Percentiles rank a stretch among this genome's conserved stretches.
These are phyloP conservation scores for Diaphora mendica DNA, from an alignment of 2,888 invertebrate species.

Conservation along the genomic window DNA sequence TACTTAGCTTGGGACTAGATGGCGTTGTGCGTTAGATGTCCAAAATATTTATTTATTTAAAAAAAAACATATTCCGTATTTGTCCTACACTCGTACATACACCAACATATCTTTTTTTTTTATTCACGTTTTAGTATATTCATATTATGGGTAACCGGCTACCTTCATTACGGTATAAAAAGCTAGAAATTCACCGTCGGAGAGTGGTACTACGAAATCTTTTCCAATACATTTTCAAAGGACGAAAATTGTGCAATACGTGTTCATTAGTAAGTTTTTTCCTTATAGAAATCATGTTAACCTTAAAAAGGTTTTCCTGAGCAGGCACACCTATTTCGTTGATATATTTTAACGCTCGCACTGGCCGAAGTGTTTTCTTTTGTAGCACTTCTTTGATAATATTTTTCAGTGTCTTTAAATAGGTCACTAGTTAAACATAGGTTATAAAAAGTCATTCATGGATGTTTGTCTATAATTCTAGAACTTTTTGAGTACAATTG, in stretches of 20 bases:
- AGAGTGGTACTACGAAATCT: background rate
- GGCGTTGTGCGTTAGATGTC: too few relatives aligned
- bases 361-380: background rate
- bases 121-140: background rate
- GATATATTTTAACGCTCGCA: background rate
- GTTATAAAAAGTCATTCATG: too few relatives aligned
- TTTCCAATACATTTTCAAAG: conserved; percentile 14
- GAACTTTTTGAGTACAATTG: too few relatives aligned
- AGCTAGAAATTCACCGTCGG: background rate
- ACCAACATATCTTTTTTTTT: background rate
- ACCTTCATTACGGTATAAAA: background rate
- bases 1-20: too few relatives aligned
- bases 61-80: too few relatives aligned
- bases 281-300: conserved; percentile 4
- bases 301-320: conserved; percentile 8
- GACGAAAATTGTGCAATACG: conserved; percentile 13
- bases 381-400: background rate
- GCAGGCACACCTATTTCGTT: background rate
- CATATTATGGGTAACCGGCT: background rate
- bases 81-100: background rate
- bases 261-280: conserved; percentile 16
- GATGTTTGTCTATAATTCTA: too few relatives aligned
- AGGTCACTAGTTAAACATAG: too few relatives aligned
- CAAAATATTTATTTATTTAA: too few relatives aligned
- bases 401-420: too few relatives aligned